A percentile compares a stretch with the other conserved stretches of the same genome.
phyloP scores from a whole-genome alignment of 2,113 vertebrate species.

The Gavialis gangeticus region DNA sequence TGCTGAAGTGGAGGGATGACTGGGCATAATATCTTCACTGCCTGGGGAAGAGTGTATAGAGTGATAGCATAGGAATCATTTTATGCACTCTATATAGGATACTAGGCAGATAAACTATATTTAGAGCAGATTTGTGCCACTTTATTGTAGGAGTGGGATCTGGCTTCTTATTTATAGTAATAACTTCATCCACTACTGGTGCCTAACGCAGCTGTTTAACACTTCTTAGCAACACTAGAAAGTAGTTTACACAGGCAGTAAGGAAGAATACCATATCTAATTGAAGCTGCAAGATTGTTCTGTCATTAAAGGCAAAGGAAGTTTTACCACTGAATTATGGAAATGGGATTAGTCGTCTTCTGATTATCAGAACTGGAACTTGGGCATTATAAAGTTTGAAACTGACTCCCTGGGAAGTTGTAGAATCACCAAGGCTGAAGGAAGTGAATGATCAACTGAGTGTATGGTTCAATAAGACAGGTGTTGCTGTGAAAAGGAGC shows the following conservation, averaged over 20 bases:
- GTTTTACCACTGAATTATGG: neutral
- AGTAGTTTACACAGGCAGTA: neutral
- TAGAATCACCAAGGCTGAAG: too few species aligned
- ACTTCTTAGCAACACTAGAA: neutral
- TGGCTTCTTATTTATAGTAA: neutral
- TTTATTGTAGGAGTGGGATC: neutral
- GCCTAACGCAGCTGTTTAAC: neutral
- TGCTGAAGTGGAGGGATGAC: neutral
- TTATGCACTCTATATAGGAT: neutral
- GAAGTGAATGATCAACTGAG: too few species aligned
- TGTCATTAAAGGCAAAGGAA: neutral
- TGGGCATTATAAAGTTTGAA: too few species aligned
- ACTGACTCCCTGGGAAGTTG: too few species aligned
- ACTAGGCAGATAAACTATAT: neutral
- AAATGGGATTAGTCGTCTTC: neutral
- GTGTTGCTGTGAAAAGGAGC: too few species aligned
- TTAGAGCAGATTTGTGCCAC: neutral
- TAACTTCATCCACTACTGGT: neutral
- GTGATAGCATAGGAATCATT: neutral
- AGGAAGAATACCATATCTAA: neutral
- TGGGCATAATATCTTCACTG: accelerated
- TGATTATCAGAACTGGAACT: neutral
- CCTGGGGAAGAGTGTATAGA: accelerated
- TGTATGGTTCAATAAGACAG: too few species aligned
- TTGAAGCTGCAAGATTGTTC: neutral